phyloP scores from a whole-genome alignment of 2,888 invertebrate genomes.

The Drosophila cognata region DNA sequence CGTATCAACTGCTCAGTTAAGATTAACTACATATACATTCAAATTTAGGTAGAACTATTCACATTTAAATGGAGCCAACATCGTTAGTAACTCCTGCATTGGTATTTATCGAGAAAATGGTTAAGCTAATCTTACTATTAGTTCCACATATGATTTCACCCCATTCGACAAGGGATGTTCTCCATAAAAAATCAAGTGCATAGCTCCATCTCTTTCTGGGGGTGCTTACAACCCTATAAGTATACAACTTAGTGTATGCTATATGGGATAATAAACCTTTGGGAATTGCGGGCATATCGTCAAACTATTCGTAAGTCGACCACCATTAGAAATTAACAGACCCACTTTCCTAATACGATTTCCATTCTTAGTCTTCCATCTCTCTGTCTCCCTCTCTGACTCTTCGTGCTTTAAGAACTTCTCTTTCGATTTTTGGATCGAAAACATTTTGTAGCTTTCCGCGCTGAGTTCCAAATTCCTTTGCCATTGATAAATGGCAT shows the following conservation, averaged over 20 bases:
- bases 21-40: too few species aligned
- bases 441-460: slow-evolving; percentile 61
- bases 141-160: not conserved
- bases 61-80: not conserved
- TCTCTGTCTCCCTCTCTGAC: not conserved
- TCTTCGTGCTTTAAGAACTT: not conserved
- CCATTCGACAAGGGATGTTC: slow-evolving; percentile 40
- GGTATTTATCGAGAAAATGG: not conserved
- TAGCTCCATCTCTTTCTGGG: slow-evolving; percentile 18
- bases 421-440: slow-evolving; percentile 9
- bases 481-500: slow-evolving; percentile 75
- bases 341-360: slow-evolving; percentile 18
- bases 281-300: not conserved
- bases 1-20: too few species aligned
- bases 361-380: slow-evolving; percentile 8
- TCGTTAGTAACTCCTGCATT: not conserved
- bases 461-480: slow-evolving; percentile 66
- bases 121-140: not conserved
- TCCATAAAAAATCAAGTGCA: not conserved
- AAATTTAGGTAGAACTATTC: not conserved
- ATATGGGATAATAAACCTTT: not conserved
- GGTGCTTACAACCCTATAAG: slow-evolving; percentile 4
- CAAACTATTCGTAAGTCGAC: not conserved
- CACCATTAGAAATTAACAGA: slow-evolving; percentile 14
- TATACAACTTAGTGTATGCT: too few species aligned